phyloP scores from a whole-genome alignment of 2,113 vertebrate species.

The Thamnaconus septentrionalis region DNA sequence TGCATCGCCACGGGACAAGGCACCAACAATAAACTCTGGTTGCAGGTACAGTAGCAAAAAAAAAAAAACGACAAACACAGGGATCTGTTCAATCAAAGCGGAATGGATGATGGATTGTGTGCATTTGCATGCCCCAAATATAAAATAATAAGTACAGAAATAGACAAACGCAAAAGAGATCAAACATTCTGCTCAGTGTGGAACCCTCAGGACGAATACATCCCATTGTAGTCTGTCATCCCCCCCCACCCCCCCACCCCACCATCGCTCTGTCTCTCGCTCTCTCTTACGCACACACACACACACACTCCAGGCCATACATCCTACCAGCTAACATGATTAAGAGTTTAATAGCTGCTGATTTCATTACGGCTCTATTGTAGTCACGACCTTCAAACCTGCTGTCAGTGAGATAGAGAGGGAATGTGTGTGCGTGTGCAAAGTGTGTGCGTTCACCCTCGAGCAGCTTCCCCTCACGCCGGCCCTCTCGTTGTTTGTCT shows the following conservation, averaged over 20 bases:
- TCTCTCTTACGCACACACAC: slow-evolving; percentile 12
- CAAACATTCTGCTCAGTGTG: too few species aligned
- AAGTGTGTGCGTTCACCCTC: slow-evolving; percentile 33
- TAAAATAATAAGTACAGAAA: neutral
- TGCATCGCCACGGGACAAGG: slow-evolving; percentile 96
- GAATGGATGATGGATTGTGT: neutral
- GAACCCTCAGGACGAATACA: neutral
- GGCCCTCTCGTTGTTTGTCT: slow-evolving; percentile 7
- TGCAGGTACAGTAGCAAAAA: slow-evolving; percentile 83
- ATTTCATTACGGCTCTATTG: slow-evolving; percentile 69
- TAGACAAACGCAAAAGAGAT: neutral
- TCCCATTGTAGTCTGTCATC: too few species aligned
- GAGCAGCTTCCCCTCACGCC: slow-evolving; percentile 25
- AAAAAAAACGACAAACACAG: neutral
- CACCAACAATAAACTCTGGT: slow-evolving; percentile 94
- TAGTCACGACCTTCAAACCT: slow-evolving; percentile 69
- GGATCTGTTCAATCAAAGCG: neutral
- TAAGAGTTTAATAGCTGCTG: slow-evolving; percentile 69
- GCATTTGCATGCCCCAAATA: too few species aligned
- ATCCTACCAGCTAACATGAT: slow-evolving; percentile 58
- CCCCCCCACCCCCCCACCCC: neutral
- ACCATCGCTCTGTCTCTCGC: too few species aligned
- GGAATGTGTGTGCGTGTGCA: slow-evolving; percentile 6
- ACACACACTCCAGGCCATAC: slow-evolving; percentile 45
- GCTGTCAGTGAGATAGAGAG: slow-evolving; percentile 36